Conservation (phyloP, 2,888 invertebrate species). For the Drosophila cyrtoloma region DNA sequence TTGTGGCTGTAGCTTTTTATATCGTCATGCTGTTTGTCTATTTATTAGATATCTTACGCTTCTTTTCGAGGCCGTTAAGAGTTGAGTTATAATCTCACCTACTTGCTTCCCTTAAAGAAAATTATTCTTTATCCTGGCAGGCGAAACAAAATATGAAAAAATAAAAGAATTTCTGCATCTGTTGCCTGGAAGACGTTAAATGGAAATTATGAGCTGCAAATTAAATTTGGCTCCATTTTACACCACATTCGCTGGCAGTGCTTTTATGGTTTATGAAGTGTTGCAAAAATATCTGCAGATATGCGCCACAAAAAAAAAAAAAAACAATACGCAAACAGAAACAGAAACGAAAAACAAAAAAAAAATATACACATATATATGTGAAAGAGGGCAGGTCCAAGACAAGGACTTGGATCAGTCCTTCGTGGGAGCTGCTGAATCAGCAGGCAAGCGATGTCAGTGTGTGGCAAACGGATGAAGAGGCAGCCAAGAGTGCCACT, state of each 20-base stretch:
- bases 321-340: constrained; percentile 25
- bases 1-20: neutral
- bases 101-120: neutral
- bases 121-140: neutral
- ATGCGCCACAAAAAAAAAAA: constrained; percentile 54
- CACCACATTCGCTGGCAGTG: constrained; percentile 57
- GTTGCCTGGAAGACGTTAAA: constrained; percentile 44
- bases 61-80: neutral
- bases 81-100: neutral
- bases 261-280: constrained; percentile 79
- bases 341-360: constrained; percentile 27
- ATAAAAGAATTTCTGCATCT: constrained; percentile 49
- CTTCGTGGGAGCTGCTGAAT: constrained; percentile 54
- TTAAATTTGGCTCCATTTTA: constrained; percentile 72
- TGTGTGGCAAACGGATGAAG: constrained; percentile 56
- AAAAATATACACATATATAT: constrained; percentile 1
- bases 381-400: constrained; percentile 3
- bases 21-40: neutral
- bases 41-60: neutral
- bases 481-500: constrained; percentile 61
- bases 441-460: constrained; percentile 52
- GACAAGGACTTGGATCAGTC: constrained; percentile 24
- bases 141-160: constrained; percentile 3
- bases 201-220: constrained; percentile 71
- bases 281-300: constrained; percentile 71